Percentiles rank a stretch among this genome's conserved stretches.
phyloP scores from a whole-genome alignment of 2,888 invertebrate species.

The Rugalucina vietnamica region DNA sequence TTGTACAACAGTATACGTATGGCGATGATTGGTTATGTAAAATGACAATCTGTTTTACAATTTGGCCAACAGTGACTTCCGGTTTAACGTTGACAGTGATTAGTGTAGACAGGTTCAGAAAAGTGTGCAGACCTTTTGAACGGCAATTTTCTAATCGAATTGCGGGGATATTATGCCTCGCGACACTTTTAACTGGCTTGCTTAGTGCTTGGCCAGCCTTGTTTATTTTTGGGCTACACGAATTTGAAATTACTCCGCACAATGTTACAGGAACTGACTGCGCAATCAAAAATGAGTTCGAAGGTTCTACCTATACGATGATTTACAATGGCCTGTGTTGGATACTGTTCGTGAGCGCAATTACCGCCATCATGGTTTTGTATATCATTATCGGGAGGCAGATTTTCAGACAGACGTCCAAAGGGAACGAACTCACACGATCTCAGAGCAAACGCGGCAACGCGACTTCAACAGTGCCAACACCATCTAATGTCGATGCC shows the following conservation, averaged over 20 bases:
- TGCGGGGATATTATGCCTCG: conserved; percentile 21
- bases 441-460: too few species aligned
- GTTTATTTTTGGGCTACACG: conserved; percentile 45
- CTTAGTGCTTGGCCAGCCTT: conserved; percentile 44
- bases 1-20: conserved; percentile 43
- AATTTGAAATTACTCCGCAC: not conserved
- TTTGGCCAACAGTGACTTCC: conserved; percentile 42
- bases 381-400: conserved; percentile 38
- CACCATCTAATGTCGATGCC: too few species aligned
- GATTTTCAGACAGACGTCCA: conserved; percentile 34
- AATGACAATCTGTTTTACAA: conserved; percentile 45
- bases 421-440: too few species aligned
- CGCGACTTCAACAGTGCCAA: too few species aligned
- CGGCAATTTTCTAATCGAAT: conserved; percentile 39
- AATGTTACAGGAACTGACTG: conserved; percentile 45
- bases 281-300: conserved; percentile 34
- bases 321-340: conserved; percentile 40
- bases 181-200: conserved; percentile 17
- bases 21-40: conserved; percentile 45
- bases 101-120: conserved; percentile 44
- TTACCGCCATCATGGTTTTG: conserved; percentile 25
- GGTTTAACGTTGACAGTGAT: conserved; percentile 42
- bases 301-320: conserved; percentile 10
- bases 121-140: conserved; percentile 42
- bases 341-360: conserved; percentile 29